These are phyloP conservation scores for Chloroclysta siterata DNA, from an alignment of 2,888 invertebrate genomes.

Conservation along the genomic window DNA sequence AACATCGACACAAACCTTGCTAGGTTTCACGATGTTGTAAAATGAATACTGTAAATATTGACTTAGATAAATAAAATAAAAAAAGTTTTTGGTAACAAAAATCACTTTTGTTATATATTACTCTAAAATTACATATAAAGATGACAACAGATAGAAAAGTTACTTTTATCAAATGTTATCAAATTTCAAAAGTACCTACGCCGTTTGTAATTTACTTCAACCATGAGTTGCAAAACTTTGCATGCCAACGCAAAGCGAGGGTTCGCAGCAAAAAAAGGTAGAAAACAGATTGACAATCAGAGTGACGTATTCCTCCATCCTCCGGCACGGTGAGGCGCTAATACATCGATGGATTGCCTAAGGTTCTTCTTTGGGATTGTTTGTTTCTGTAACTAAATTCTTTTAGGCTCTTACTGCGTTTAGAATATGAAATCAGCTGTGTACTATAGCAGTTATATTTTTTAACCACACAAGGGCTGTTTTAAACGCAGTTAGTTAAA, in stretches of 20 bases:
- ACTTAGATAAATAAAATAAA: too few relatives aligned
- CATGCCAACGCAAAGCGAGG: not conserved
- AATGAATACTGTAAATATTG: too few relatives aligned
- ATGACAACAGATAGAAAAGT: too few relatives aligned
- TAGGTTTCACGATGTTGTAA: too few relatives aligned
- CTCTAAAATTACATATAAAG: too few relatives aligned
- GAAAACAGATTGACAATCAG: conserved; percentile 11
- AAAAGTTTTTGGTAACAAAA: too few relatives aligned
- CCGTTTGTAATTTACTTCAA: not conserved
- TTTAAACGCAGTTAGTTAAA: too few relatives aligned
- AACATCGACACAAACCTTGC: too few relatives aligned
- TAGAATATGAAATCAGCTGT: not conserved
- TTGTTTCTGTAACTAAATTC: not conserved
- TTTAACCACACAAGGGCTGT: too few relatives aligned
- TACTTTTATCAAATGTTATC: too few relatives aligned
- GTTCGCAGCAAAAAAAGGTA: not conserved
- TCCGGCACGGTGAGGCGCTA: not conserved
- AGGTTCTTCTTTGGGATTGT: not conserved
- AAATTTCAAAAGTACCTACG: not conserved
- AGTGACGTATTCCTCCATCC: conserved; percentile 12
- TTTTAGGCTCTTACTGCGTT: not conserved
- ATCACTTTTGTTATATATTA: too few relatives aligned
- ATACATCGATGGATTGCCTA: not conserved
- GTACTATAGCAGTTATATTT: too few relatives aligned
- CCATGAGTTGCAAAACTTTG: not conserved